Base-by-base conservation (phyloP, 2,797 vertebrate genomes). In the Sebastiscus albofasciatus region DNA sequence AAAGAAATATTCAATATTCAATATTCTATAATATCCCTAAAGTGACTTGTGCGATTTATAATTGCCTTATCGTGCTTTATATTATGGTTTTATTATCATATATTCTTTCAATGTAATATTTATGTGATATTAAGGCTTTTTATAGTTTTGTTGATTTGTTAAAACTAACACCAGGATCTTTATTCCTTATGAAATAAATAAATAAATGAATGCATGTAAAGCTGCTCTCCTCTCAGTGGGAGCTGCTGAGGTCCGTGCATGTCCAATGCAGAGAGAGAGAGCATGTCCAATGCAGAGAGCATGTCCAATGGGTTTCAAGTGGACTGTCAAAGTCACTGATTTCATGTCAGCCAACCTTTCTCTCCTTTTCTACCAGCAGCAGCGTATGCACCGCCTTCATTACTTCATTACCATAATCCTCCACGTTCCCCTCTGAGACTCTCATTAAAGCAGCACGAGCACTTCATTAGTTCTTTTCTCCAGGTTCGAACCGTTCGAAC, bases 391-490 rank as follows among this genome's bases (percentile, higher is more conserved):
- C 94, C 95, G 94, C 87, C 95, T 97, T 39, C 36, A 39, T 14
- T 39, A 39, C 36, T 39, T 39, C 96, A 98, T 99, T 98, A 97
- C 79, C 98, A 99, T 98, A 99, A 99, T 97, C 97, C 96, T 93
- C 91, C 96, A 95, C 96, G 95, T 96, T 97, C 96, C 96, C 97
- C 91, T 97, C 93, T 16, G 96, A 98, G 97, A 97, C 97, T 96
- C 96, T 97, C 95, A 99, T 99, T 98, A 98, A 98, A 96, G 96
- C 97, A 97, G 97, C 96, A 95, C 96, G 95, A 95, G 83, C 95
- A 95, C 95, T 96, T 97, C 94, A 97, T 97, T 96, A 97, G 96
- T 95, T 88, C 82, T 74, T 87, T 89, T 91, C 94, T 95, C 93
- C 92, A 92, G 91, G 92, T 92, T 80, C 81, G 79, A 82, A 88